Evolutionary conservation across 1,140 invertebrate genomes (phyloP).

Genomic region (Calephelis virginiensis): DNA sequence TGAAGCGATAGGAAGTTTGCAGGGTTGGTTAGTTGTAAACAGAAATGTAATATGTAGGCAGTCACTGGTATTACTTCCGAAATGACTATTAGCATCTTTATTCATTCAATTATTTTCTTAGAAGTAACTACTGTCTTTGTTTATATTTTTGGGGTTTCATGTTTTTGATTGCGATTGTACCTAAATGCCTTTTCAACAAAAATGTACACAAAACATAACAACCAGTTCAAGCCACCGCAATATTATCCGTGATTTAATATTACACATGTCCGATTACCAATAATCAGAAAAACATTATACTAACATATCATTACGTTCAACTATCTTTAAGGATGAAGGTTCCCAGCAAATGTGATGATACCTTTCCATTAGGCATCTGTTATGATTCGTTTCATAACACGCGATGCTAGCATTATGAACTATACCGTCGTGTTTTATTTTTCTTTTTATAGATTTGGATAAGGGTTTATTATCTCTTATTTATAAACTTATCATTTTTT

Average conservation of each 20-base stretch:
- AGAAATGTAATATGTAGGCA: too few relatives aligned
- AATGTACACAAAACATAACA: background rate
- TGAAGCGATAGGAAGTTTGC: too few relatives aligned
- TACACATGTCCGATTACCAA: slow-evolving; percentile 38
- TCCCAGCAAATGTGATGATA: slow-evolving; percentile 63
- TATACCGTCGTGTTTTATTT: slow-evolving; percentile 42
- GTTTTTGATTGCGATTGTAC: too few relatives aligned
- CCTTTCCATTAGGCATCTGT: slow-evolving; percentile 66
- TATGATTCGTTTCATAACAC: slow-evolving; percentile 64
- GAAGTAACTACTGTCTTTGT: too few relatives aligned
- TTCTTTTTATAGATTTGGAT: slow-evolving; percentile 39
- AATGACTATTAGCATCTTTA: too few relatives aligned
- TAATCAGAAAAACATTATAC: slow-evolving; percentile 56
- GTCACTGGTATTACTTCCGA: too few relatives aligned
- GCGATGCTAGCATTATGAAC: slow-evolving; percentile 64
- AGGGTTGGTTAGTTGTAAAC: too few relatives aligned
- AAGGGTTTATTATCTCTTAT: slow-evolving; percentile 21
- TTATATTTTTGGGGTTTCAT: too few relatives aligned
- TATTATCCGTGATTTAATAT: slow-evolving; percentile 15
- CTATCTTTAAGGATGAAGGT: slow-evolving; percentile 50
- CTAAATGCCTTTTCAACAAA: too few relatives aligned
- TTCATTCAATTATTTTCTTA: too few relatives aligned
- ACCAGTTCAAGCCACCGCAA: background rate
- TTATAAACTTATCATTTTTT: background rate
- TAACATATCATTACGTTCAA: slow-evolving; percentile 16